Base-by-base conservation (phyloP, 2,113 vertebrate genomes). In the Microtus richardsoni region DNA sequence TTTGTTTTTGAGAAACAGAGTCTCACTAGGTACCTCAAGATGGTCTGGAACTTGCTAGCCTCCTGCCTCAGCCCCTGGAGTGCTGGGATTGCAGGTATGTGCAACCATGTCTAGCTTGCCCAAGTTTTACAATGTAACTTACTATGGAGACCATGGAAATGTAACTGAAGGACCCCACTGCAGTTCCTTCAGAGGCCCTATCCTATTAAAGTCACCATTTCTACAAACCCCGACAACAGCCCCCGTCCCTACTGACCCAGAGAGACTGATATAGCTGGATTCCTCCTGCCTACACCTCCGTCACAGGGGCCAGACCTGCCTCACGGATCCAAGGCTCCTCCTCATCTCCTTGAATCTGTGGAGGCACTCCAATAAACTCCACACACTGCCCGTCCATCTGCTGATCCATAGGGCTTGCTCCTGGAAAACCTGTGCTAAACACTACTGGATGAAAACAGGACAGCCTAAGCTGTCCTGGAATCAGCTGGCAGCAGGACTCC, bases 401-500 rank as follows among this genome's bases (percentile, higher is more conserved):
- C 44, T 52, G 54, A 84, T 17, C 44, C 66, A 49, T 30, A 17
- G 24, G n/a, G 30, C 84, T 91, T 62, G 84, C 75, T 91, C 95
- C 88, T 84, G 74, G 52, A 86, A 71, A 68, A 88, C 7, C 95
- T 54, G 88, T 58, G 93, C 26, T 33, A 64, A 73, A 75, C 36
- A 78, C 33, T 21, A 44, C 3, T 28, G 21, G 47, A 54, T 64
- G 70, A 28, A 92, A 84, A 66, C 13, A 52, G 52, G 75, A 70
- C 11, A 78, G 79, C 73, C 58, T 28, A 21, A 47, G 74, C 1
- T 39, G 22, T 17, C 77, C 28, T 73, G 30, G 16, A 89, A 66
- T 28, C 49, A 49, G 73, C 26, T 14, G 8, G 52, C 33, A n/a
- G 71, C n/a, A 85, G 41, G 28, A n/a, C 6, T 71, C 49, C 19